Conservation (phyloP, 2,797 vertebrate species). For the Pangasius larnaudii region DNA sequence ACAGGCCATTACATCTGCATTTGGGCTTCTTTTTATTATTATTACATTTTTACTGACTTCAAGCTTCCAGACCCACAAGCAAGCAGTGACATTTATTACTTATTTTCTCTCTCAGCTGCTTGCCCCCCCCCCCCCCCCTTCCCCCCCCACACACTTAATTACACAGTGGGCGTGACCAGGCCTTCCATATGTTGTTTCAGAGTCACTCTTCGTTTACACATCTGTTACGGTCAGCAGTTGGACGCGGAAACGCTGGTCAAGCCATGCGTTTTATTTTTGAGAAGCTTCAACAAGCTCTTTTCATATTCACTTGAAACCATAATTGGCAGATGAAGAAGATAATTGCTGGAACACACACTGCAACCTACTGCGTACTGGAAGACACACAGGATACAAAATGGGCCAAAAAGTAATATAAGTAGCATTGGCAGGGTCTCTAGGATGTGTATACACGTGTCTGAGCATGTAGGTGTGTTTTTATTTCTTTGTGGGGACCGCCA, state of each 20-base stretch:
- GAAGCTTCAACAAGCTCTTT: conserved; percentile 15
- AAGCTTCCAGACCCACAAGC: conserved; percentile 59
- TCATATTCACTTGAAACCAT: neutral
- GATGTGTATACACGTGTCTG: neutral
- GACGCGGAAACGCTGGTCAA: conserved; percentile 20
- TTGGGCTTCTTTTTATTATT: conserved; percentile 66
- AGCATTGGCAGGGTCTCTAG: neutral
- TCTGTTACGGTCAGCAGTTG: conserved; percentile 47
- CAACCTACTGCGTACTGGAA: neutral
- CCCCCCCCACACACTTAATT: conserved; percentile 45
- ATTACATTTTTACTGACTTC: conserved; percentile 63
- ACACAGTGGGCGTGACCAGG: conserved; percentile 45
- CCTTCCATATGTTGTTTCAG: conserved; percentile 34
- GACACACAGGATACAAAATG: neutral
- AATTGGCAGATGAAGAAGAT: conserved; percentile 18
- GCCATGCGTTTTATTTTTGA: conserved; percentile 34
- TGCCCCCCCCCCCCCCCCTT: neutral
- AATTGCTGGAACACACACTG: conserved; percentile 17
- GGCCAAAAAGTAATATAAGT: conserved; percentile 11
- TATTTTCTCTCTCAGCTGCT: conserved; percentile 47
- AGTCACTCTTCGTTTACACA: conserved; percentile 39
- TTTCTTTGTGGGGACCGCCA: neutral
- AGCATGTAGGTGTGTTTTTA: neutral
- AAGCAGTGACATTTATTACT: conserved; percentile 53
- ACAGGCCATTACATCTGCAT: conserved; percentile 63